Evolutionary conservation across 2,888 invertebrate species (phyloP).

Genomic region (Microctonus hyperodae): DNA sequence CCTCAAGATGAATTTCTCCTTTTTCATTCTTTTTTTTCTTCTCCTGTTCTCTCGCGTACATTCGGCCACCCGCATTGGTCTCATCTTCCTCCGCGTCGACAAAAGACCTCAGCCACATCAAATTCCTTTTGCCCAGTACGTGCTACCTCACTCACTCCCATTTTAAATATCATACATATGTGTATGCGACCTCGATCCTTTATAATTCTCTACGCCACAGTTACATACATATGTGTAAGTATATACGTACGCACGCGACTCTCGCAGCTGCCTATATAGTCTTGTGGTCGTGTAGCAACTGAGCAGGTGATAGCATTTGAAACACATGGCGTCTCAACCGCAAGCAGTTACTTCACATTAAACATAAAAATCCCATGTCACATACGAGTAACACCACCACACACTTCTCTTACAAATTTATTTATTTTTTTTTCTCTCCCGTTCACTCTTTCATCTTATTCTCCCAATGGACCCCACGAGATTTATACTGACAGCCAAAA

Average conservation of each 20-base stretch:
- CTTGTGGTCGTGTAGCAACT: neutral
- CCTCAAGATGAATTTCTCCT: neutral
- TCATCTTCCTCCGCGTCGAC: conserved; percentile 8
- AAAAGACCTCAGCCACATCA: neutral
- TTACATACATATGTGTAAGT: neutral
- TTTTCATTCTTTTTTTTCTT: conserved; percentile 5
- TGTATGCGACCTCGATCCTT: neutral
- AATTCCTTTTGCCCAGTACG: conserved; percentile 9
- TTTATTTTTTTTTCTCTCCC: neutral
- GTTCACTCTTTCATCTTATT: neutral
- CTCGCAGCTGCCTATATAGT: conserved; percentile 1
- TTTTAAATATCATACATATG: neutral
- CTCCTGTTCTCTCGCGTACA: conserved; percentile 5
- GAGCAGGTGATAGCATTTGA: conserved; percentile 19
- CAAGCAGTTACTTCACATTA: conserved; percentile 12
- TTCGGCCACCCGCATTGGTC: conserved; percentile 24
- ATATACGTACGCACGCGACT: neutral
- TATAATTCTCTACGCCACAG: neutral
- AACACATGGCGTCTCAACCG: conserved; percentile 20
- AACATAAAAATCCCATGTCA: conserved; percentile 4
- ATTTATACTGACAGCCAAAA: conserved; percentile 7
- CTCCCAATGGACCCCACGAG: neutral
- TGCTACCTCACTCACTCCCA: neutral
- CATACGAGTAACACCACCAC: neutral
- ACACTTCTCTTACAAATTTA: neutral